These are phyloP conservation scores for Cichladusa arquata DNA, from an alignment of 2,113 vertebrate species.

Conservation along the genomic window DNA sequence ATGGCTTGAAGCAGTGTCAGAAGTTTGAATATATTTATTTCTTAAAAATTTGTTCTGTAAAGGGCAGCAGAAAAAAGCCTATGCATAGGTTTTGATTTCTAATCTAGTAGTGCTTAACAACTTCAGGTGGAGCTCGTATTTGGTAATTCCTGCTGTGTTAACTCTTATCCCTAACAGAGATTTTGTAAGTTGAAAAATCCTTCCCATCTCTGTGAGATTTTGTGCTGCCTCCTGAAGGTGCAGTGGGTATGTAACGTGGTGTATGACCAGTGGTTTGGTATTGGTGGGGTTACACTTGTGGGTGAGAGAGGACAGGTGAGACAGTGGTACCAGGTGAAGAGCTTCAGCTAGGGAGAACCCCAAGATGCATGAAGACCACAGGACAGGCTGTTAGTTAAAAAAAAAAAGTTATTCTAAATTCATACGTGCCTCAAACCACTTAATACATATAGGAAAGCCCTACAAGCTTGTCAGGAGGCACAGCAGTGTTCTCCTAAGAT, in stretches of 20 bases:
- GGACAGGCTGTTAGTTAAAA: not conserved
- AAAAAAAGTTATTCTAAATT: not conserved
- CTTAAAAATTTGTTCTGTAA: not conserved
- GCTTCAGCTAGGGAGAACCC: not conserved
- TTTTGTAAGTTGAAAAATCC: not conserved
- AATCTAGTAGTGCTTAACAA: not conserved
- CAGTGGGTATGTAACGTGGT: no score
- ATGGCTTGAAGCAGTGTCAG: not conserved
- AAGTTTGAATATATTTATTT: not conserved
- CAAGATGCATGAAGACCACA: accelerated
- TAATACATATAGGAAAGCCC: not conserved
- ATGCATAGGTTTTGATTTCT: not conserved
- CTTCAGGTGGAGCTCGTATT: not conserved
- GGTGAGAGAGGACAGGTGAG: not conserved
- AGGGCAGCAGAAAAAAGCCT: not conserved
- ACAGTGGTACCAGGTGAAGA: not conserved
- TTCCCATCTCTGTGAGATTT: not conserved
- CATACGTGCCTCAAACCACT: not conserved
- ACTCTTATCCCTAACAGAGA: not conserved
- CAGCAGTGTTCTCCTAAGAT: not conserved
- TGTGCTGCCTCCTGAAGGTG: not conserved
- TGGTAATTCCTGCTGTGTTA: not conserved
- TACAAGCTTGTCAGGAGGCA: not conserved
- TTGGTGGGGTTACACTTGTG: not conserved
- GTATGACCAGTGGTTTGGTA: accelerated